These are phyloP conservation scores for Nephrotoma guestfalica DNA, from an alignment of 2,888 invertebrate genomes.

Conservation along the genomic window DNA sequence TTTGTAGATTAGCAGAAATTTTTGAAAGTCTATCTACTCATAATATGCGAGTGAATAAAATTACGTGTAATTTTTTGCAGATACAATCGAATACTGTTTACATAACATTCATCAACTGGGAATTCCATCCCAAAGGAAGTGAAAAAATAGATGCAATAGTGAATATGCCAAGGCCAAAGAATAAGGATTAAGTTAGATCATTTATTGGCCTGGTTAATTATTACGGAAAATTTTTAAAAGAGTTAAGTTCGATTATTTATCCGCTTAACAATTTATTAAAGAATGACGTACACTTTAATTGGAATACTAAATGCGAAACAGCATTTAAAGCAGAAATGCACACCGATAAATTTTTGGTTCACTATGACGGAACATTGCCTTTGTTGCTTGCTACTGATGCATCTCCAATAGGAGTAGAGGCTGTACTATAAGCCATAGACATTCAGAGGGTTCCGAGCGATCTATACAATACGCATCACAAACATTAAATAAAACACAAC, in stretches of 20 bases:
- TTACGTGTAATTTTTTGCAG: not conserved
- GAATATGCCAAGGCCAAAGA: constrained; percentile 15
- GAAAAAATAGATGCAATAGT: constrained; percentile 20
- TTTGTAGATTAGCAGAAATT: not conserved
- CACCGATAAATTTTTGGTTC: constrained; percentile 15
- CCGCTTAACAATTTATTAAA: constrained; percentile 18
- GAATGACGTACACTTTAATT: constrained; percentile 16
- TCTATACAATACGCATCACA: constrained; percentile 25
- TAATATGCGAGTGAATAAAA: not conserved
- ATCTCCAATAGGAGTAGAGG: constrained; percentile 16
- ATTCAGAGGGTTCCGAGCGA: constrained; percentile 21
- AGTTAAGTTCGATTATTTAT: constrained; percentile 17
- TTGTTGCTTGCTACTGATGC: constrained; percentile 19
- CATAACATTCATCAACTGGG: constrained; percentile 20
- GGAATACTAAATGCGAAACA: constrained; percentile 14
- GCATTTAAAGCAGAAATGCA: constrained; percentile 19
- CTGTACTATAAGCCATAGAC: constrained; percentile 23
- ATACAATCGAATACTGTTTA: constrained; percentile 15
- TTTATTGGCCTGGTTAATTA: constrained; percentile 21
- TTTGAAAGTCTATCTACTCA: not conserved
- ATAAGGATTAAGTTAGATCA: constrained; percentile 17
- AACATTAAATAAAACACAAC: constrained; percentile 19
- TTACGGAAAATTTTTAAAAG: constrained; percentile 21
- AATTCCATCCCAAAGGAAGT: constrained; percentile 18
- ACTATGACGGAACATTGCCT: constrained; percentile 18